A percentile compares a stretch with the other conserved stretches of the same genome.
Evolutionary conservation across 2,888 invertebrate species (phyloP).

Genomic region (Nephrotoma appendiculata): DNA sequence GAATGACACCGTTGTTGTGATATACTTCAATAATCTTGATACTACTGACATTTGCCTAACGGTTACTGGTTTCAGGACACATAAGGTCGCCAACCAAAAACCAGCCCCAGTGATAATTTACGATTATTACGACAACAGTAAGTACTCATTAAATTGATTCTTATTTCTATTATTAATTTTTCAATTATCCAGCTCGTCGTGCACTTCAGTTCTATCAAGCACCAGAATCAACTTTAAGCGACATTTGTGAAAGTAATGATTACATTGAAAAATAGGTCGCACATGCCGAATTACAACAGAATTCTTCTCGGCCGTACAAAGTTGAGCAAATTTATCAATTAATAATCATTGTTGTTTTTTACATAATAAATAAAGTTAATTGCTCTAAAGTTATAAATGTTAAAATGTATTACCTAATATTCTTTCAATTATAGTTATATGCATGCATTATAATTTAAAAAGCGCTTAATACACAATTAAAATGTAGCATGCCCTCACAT

Average conservation of each 20-base stretch:
- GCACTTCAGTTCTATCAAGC: slow-evolving; percentile 63
- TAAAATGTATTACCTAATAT: too few species aligned
- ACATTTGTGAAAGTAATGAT: slow-evolving; percentile 61
- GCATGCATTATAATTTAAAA: too few species aligned
- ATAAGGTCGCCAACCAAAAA: slow-evolving; percentile 73
- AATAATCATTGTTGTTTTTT: too few species aligned
- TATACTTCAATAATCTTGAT: slow-evolving; percentile 57
- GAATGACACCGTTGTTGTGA: slow-evolving; percentile 43
- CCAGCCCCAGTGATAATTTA: slow-evolving; percentile 72
- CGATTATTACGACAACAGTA: slow-evolving; percentile 86
- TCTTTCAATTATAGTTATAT: too few species aligned
- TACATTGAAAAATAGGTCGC: slow-evolving; percentile 22
- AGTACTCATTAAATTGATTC: slow-evolving; percentile 33
- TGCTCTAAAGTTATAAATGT: too few species aligned
- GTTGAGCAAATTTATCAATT: too few species aligned
- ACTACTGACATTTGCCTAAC: slow-evolving; percentile 61
- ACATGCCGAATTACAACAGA: too few species aligned
- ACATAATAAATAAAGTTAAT: too few species aligned
- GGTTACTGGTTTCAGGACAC: slow-evolving; percentile 65
- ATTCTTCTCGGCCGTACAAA: too few species aligned
- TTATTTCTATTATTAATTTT: slow-evolving; percentile 8
- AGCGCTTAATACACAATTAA: too few species aligned
- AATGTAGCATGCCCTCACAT: too few species aligned
- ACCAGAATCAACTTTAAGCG: slow-evolving; percentile 54
- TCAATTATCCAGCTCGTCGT: slow-evolving; percentile 42